phyloP scores from a whole-genome alignment of 1,140 invertebrate species.

The Drosophila subobscura region DNA sequence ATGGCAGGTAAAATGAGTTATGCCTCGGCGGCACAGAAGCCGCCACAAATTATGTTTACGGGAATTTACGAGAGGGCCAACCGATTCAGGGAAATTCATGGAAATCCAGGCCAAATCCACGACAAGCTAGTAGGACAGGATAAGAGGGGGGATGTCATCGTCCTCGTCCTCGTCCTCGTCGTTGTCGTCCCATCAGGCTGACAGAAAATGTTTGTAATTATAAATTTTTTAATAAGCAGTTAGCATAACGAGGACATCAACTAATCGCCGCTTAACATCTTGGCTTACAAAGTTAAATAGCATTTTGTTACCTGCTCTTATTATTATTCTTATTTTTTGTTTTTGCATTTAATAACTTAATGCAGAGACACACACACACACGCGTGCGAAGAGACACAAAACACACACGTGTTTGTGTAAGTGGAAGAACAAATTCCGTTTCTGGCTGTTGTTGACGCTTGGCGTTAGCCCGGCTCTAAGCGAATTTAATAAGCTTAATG shows the following conservation, averaged over 20 bases:
- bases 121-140: slow-evolving; percentile 5
- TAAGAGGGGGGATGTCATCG: not conserved
- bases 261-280: slow-evolving; percentile 77
- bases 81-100: no score
- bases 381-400: no score
- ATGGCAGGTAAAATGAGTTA: slow-evolving; percentile 77
- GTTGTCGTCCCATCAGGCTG: not conserved
- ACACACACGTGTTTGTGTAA: slow-evolving; percentile 20
- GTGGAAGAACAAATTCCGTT: slow-evolving; percentile 1
- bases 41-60: slow-evolving; percentile 58
- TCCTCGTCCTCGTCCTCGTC: no score
- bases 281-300: slow-evolving; percentile 61
- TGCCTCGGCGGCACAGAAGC: slow-evolving; percentile 40
- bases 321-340: slow-evolving; percentile 3
- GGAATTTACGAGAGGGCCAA: slow-evolving; percentile 63
- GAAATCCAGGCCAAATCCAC: slow-evolving; percentile 17
- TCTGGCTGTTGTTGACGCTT: slow-evolving; percentile 37
- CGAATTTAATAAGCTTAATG: slow-evolving; percentile 81
- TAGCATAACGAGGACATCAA: slow-evolving; percentile 62
- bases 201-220: slow-evolving; percentile 48
- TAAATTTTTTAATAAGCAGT: slow-evolving; percentile 75
- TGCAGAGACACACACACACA: slow-evolving; percentile 39
- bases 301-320: slow-evolving; percentile 46
- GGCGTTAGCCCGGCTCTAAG: slow-evolving; percentile 24
- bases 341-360: slow-evolving; percentile 75